Evolutionary conservation across 1,140 invertebrate species (phyloP), one percentile per base, ranked within the genome.

Genomic region (Halictus rubicundus): DNA sequence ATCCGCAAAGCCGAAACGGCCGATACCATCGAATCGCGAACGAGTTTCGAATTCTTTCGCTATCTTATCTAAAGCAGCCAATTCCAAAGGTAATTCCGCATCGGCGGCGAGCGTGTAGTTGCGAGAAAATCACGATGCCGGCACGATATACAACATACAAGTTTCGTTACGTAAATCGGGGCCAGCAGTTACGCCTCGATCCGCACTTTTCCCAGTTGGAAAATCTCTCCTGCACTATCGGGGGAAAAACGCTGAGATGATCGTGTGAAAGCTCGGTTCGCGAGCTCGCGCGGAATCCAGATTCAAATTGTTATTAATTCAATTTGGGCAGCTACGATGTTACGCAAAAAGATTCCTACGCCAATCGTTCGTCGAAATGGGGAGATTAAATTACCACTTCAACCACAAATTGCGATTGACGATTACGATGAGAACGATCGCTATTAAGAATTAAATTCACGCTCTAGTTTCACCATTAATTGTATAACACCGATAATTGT

Each of bases 151-250:
- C 25, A 9, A 32, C 32, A 32, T 5, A 32, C 32, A 5, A 32
- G 21, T 73, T 14, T 60, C 66, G 46, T 83, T 83, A 70, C 42
- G 59, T 63, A 81, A 83, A 83, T 64, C 14, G 42, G 65, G 54
- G 54, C 54, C 21, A 9, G 65, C 77, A 37, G 68, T 73, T 59
- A 42, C 21, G 46, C 49, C 8, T 32, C 78, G n/a, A 10, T 27
- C 16, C 52, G 27, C 61, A 37, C 42, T 69, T 61, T 78, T 78
- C 61, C 63, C 39, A 42, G 21, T 27, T 61, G 71, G 77, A 78
- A 78, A 65, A 59, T 16, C 54, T 37, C 14, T 49, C 19, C 19
- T 46, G 23, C 4, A 12, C 42, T 12, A 46, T 46, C 27, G 37
- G 9, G 39, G 21, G 61, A 66, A 72, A 42, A 73, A 57, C 21